A percentile compares a stretch with the other conserved stretches of the same genome.
phyloP scores from a whole-genome alignment of 2,797 vertebrate species.

The Alosa sapidissima region DNA sequence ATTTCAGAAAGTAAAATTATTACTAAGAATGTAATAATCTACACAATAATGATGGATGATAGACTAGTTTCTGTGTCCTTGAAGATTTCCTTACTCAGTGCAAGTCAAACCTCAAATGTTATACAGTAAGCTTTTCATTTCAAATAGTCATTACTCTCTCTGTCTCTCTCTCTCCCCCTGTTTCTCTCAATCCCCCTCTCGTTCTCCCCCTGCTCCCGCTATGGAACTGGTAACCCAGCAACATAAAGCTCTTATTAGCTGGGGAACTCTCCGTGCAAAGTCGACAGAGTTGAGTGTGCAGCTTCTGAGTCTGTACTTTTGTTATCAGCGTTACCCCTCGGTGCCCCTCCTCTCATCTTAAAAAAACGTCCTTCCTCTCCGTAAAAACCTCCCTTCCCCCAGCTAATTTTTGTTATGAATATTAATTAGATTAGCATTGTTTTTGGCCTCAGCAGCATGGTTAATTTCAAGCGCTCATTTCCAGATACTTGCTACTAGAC shows the following conservation, averaged over 20 bases:
- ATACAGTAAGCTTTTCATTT: neutral
- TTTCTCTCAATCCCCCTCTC: constrained; percentile 43
- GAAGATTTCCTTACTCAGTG: neutral
- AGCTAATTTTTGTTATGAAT: constrained; percentile 27
- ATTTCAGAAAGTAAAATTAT: neutral
- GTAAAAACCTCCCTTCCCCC: neutral
- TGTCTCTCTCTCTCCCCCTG: neutral
- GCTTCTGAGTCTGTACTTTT: constrained; percentile 39
- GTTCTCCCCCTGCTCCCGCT: constrained; percentile 36
- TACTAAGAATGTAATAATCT: neutral
- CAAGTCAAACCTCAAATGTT: neutral
- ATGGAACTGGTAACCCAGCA: constrained; percentile 49
- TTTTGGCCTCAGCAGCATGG: constrained; percentile 26
- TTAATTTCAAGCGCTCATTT: constrained; percentile 30
- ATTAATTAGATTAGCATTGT: constrained; percentile 39
- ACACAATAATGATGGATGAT: neutral
- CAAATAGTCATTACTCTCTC: neutral
- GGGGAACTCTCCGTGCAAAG: constrained; percentile 41
- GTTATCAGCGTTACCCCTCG: constrained; percentile 10
- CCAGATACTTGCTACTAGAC: constrained; percentile 14
- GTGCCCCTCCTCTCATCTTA: neutral
- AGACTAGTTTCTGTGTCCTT: neutral
- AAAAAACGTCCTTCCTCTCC: constrained; percentile 6
- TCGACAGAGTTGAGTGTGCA: constrained; percentile 24
- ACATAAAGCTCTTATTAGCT: constrained; percentile 45